Evolutionary conservation across 2,797 vertebrate species (phyloP), one percentile per base, ranked within the genome.

Genomic region (Moxostoma hubbsi): DNA sequence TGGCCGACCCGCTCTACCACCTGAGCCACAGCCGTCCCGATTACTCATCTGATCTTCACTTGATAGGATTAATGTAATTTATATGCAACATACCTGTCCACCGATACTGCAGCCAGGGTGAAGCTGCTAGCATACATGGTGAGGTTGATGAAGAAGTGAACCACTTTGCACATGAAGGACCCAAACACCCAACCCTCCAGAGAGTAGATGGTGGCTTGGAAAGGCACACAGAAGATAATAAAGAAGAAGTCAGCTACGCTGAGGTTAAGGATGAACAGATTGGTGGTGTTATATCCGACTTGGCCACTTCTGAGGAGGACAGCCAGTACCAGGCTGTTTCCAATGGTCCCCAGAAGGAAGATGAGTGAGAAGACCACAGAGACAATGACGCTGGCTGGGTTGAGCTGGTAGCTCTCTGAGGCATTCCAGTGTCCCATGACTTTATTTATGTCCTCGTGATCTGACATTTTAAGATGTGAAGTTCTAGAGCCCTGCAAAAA

Each of bases 41-140:
- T n/a, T n/a, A 66, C 24, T 47, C 24, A 13, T 53, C 2, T 59
- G 24, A 69, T 53, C 18, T 12, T 69, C 8, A 50, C 8, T 15
- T 77, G 64, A 58, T 45, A 15, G 45, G 57, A 63, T 64, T 73
- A 45, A 13, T 78, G 11, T 45, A 62, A 70, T 36, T 11, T 53
- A 68, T 4, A 69, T 43, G 13, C n/a, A 57, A 24, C 43, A 13
- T 50, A 97, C 95, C 95, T 95, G 94, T 97, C 95, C 1, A 96
- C 95, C 0, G 96, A 96, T 75, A 96, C 94, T 0, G 95, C 94
- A 0, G 95, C 95, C 7, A 97, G 90, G 0, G 96, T 97, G 89
- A 97, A 96, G 89, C 96, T 96, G 93, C 95, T 96, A 80, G 96
- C 95, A 0, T 96, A 96, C 96, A 96, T 96, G 85, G 96, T 96